Conservation (phyloP, 2,797 vertebrate genomes). For the Catharus ustulatus region DNA sequence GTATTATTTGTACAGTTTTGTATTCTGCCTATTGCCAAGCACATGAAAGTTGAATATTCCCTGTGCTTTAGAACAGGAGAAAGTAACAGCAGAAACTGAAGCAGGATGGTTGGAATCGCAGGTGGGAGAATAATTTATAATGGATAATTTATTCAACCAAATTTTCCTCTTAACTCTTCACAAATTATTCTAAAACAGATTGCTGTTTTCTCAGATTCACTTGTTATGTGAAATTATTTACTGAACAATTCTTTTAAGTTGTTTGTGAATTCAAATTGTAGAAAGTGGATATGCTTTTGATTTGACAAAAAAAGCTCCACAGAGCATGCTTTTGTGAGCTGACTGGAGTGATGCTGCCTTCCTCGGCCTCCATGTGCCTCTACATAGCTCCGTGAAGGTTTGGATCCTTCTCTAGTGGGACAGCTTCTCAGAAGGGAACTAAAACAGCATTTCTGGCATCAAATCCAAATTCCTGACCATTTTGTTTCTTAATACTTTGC, state of each 20-base stretch:
- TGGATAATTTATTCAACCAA: conserved; percentile 67
- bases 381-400: not conserved
- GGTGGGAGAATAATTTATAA: conserved; percentile 63
- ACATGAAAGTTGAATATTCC: conserved; percentile 68
- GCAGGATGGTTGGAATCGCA: conserved; percentile 61
- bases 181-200: conserved; percentile 63
- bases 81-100: conserved; percentile 62
- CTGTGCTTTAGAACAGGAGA: conserved; percentile 49
- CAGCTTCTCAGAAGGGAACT: not conserved
- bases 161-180: conserved; percentile 54
- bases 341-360: not conserved
- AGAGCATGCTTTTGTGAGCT: not conserved
- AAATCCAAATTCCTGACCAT: not conserved
- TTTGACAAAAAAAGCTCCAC: conserved; percentile 17
- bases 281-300: conserved; percentile 1
- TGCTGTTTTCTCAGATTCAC: conserved; percentile 62
- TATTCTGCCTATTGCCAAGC: conserved; percentile 71
- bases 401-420: not conserved
- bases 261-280: conserved; percentile 62
- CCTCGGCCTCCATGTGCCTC: not conserved
- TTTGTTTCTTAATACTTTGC: not conserved
- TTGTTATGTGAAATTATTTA: conserved; percentile 70
- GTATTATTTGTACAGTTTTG: conserved; percentile 69
- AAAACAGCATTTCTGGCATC: not conserved
- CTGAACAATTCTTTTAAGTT: conserved; percentile 65